A percentile compares a stretch with the other conserved stretches of the same genome.
Evolutionary conservation across 2,797 vertebrate genomes (phyloP).

Genomic region (Gobionotothen gibberifrons): DNA sequence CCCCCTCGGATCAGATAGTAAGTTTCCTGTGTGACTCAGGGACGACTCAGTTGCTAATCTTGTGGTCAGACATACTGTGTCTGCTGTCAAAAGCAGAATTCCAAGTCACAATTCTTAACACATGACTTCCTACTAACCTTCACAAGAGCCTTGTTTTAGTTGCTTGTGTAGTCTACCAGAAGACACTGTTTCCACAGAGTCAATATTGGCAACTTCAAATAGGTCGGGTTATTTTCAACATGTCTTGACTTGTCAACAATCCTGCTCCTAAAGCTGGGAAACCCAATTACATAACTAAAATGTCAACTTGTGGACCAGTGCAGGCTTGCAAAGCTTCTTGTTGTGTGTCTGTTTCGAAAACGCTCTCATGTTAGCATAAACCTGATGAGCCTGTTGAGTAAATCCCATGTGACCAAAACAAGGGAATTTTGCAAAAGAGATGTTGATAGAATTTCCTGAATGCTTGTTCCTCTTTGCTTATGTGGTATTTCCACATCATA

Average conservation of each 20-base stretch:
- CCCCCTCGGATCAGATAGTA: constrained; percentile 28
- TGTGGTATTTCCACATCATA: neutral
- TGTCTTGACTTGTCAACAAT: constrained; percentile 54
- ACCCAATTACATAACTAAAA: constrained; percentile 1
- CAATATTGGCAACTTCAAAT: neutral
- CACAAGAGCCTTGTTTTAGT: neutral
- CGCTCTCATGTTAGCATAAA: neutral
- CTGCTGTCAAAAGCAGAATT: constrained; percentile 25
- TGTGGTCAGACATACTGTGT: constrained; percentile 23
- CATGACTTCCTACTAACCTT: neutral
- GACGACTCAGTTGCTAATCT: constrained; percentile 50
- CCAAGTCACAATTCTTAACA: neutral
- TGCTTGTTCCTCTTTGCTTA: constrained; percentile 14
- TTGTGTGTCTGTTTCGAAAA: constrained; percentile 8
- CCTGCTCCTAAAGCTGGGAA: neutral
- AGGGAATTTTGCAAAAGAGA: constrained; percentile 49
- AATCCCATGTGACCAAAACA: constrained; percentile 33
- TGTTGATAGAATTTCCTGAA: constrained; percentile 52
- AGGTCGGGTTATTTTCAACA: neutral
- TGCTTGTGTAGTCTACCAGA: neutral
- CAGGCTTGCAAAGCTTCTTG: constrained; percentile 39
- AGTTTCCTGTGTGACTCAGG: constrained; percentile 62
- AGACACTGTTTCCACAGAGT: neutral
- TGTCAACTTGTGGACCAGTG: constrained; percentile 34
- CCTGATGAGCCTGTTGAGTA: constrained; percentile 6